Base-by-base conservation (phyloP, 1,140 invertebrate species). In the Trichoplusia ni region DNA sequence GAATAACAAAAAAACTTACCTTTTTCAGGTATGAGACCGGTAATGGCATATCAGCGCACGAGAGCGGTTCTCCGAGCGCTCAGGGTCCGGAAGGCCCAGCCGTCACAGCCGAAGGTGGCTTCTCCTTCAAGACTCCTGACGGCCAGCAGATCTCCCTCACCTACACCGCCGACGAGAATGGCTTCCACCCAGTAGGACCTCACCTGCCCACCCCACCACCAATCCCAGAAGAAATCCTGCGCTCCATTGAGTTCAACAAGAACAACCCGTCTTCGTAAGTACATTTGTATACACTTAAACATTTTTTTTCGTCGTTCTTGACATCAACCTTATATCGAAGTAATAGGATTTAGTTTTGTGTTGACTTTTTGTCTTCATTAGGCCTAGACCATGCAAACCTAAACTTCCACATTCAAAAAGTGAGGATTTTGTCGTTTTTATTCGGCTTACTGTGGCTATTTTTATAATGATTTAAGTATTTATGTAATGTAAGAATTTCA, bases 101-200 rank as follows among this genome's bases (percentile, higher is more conserved):
- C 0, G 92, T 93, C 61, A 92, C 92, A 0, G 94, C 92, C 0
- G 91, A 93, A 9, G 95, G 95, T 0, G 92, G 92, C 0, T 96
- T 94, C 86, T 94, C 93, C 3, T 97, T 96, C 89, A 94, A 93
- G 3, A 93, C 93, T 13, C 94, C 94, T 1, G 95, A 96, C 71
- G 95, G 96, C 0, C 90, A 94, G 27, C 88, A 93, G 40, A 93
- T 95, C 61, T 91, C 91, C 2, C 80, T 97, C 19, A 93, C 92
- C 4, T 97, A 97, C 91, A 93, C 94, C n/a, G 95, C 96, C 13
- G 95, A 96, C 69, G 95, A 96, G 76, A 94, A 94, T 64, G 95
- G 95, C 8, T 97, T 96, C 89, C 93, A 93, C 61, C 94, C 95
- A 0, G 84, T 93, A 53, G 95, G 95, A 16, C 92, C 92, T 19